Evolutionary conservation across 2,797 vertebrate genomes (phyloP), one percentile per base, ranked within the genome.

Genomic region (Crocodylus rhombifer): DNA sequence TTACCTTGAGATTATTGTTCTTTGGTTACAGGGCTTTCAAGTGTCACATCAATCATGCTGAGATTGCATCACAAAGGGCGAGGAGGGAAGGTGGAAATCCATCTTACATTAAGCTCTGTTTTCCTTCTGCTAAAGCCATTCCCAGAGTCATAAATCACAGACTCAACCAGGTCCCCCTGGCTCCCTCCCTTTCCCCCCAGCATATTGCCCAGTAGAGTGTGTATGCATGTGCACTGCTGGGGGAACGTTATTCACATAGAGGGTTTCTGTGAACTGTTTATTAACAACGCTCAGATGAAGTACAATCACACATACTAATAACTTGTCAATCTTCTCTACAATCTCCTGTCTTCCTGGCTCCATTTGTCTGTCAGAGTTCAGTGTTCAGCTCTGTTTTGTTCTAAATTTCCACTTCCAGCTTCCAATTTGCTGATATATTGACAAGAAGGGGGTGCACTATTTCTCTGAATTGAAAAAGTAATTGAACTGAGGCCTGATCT

Each of bases 111-210:
- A 71, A 58, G 25, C 55, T 79, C 58, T 83, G 2, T 28, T 87
- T 95, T 78, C 11, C 5, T 85, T 95, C 94, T 96, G 88, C 86
- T 95, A 82, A 93, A 92, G 14, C 56, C 79, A 78, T 89, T 77
- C 88, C 11, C 58, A 77, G 60, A 75, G 6, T 13, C 23, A 84
- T 82, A 36, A 55, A 23, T 88, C 56, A 71, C 26, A 69, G 21
- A 14, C 15, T 82, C 62, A 80, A 30, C 57, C 14, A n/a, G 57
- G 26, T 30, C 17, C 3, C 18, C 16, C n/a, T 36, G 30, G 42
- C 84, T 36, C 73, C 4, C 20, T 25, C 26, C 56, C 4, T 2
- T 30, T 61, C 78, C 42, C 9, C 60, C 42, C 23, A 83, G 26
- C 2, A 0, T n/a, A 1, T 7, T 63, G 62, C 18, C 42, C 25